These are phyloP conservation scores for Thaumatotibia leucotreta DNA, from an alignment of 1,140 invertebrate genomes.

Conservation along the genomic window DNA sequence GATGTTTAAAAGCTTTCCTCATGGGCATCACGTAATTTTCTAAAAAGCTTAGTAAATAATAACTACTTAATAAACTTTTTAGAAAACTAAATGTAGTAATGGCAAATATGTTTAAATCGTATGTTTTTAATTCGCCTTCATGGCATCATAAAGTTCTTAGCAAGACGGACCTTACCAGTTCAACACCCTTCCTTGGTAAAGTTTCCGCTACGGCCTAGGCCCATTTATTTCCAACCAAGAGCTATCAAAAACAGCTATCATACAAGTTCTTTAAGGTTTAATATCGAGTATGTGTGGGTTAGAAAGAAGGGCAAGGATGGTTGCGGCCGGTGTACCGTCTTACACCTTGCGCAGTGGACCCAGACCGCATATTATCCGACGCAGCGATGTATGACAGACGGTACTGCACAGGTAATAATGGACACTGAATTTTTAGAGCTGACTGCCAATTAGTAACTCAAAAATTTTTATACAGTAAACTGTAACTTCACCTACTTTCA, in stretches of 20 bases:
- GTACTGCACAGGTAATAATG: slow-evolving; percentile 40
- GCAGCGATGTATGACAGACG: slow-evolving; percentile 54
- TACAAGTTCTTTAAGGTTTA: neutral
- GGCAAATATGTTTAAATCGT: too few relatives aligned
- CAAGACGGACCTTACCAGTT: neutral
- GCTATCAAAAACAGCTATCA: neutral
- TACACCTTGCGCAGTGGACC: slow-evolving; percentile 30
- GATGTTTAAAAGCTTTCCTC: too few relatives aligned
- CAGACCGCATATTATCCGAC: slow-evolving; percentile 44
- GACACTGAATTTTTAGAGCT: slow-evolving; percentile 1
- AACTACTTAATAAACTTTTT: too few relatives aligned
- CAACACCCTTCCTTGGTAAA: neutral
- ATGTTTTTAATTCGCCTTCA: too few relatives aligned
- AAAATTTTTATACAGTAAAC: too few relatives aligned
- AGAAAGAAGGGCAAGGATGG: neutral
- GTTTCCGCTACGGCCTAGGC: neutral
- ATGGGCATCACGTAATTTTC: too few relatives aligned
- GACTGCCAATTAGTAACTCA: too few relatives aligned
- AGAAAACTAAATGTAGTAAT: too few relatives aligned
- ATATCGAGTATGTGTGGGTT: neutral
- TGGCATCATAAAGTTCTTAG: neutral
- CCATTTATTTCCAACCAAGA: neutral
- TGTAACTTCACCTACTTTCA: too few relatives aligned
- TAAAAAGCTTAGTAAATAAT: too few relatives aligned
- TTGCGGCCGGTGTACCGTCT: neutral